Evolutionary conservation across 2,113 vertebrate genomes (phyloP).

Genomic region (Oreochromis tanganicae): DNA sequence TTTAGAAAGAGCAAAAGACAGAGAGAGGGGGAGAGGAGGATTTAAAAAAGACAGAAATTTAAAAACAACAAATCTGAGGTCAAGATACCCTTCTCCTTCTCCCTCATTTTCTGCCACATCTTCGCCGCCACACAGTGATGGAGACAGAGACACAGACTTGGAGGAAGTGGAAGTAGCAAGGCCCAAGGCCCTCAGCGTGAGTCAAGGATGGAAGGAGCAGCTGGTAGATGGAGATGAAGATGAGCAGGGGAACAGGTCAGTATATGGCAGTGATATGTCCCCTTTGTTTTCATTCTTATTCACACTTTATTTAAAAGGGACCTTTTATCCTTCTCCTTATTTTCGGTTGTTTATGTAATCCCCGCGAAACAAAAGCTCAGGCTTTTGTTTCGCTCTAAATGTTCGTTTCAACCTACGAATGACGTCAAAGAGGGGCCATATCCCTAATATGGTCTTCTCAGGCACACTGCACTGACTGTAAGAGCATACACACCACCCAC

Average conservation of each 20-base stretch:
- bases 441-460: not conserved
- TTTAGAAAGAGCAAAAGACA: conserved; percentile 57
- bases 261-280: not conserved
- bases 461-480: not conserved
- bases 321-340: not conserved
- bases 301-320: not conserved
- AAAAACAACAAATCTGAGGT: not conserved
- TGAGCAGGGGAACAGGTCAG: conserved; percentile 62
- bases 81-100: not conserved
- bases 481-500: not conserved
- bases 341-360: not conserved
- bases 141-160: conserved; percentile 40
- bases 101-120: conserved; percentile 17
- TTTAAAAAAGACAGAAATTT: not conserved
- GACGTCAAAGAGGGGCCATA: not conserved
- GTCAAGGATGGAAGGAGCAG: conserved; percentile 58
- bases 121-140: conserved; percentile 35
- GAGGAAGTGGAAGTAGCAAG: conserved; percentile 43
- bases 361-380: not conserved
- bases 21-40: conserved; percentile 22
- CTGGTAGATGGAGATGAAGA: conserved; percentile 61
- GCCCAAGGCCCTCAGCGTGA: conserved; percentile 18
- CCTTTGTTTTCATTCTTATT: not conserved
- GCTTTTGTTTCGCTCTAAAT: not conserved
- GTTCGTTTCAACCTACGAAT: not conserved